A percentile compares a stretch with the other conserved stretches of the same genome.
Conservation (phyloP, 2,888 invertebrate species). For the Nasonia oneida region DNA sequence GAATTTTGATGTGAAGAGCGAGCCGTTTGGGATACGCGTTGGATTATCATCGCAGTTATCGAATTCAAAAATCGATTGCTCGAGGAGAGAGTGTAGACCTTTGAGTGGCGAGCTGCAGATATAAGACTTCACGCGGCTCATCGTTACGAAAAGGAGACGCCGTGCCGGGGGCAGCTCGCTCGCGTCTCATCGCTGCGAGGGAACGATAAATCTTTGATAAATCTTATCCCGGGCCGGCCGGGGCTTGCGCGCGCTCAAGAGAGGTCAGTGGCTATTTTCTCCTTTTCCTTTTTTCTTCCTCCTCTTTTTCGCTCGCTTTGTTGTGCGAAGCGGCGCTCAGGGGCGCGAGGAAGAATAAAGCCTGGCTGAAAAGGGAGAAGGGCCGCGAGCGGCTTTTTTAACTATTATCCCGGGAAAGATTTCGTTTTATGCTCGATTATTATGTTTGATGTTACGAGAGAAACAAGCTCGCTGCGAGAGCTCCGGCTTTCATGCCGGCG, state of each 20-base stretch:
- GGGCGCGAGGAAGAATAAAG: conserved; percentile 19
- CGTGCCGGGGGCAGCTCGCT: background rate
- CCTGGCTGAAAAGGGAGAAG: background rate
- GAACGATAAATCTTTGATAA: conserved; percentile 62
- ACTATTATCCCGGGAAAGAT: conserved; percentile 39
- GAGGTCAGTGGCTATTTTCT: conserved; percentile 13
- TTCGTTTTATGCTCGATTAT: conserved; percentile 49
- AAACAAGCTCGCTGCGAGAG: conserved; percentile 8
- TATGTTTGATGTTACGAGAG: conserved; percentile 34
- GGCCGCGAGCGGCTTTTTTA: conserved; percentile 10
- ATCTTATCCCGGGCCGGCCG: conserved; percentile 53
- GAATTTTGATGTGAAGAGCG: background rate
- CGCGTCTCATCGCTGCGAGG: conserved; percentile 36
- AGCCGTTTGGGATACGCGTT: background rate
- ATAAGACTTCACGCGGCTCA: conserved; percentile 14
- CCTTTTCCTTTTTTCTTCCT: conserved; percentile 15
- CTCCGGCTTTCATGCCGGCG: background rate
- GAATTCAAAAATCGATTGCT: background rate
- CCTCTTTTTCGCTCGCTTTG: conserved; percentile 21
- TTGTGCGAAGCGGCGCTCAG: background rate
- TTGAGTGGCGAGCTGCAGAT: too few species aligned
- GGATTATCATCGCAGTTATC: background rate
- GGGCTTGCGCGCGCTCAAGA: background rate
- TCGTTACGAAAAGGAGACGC: background rate
- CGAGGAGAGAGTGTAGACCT: too few species aligned